Base-by-base conservation (phyloP, 2,888 invertebrate genomes). In the Troides aeacus region DNA sequence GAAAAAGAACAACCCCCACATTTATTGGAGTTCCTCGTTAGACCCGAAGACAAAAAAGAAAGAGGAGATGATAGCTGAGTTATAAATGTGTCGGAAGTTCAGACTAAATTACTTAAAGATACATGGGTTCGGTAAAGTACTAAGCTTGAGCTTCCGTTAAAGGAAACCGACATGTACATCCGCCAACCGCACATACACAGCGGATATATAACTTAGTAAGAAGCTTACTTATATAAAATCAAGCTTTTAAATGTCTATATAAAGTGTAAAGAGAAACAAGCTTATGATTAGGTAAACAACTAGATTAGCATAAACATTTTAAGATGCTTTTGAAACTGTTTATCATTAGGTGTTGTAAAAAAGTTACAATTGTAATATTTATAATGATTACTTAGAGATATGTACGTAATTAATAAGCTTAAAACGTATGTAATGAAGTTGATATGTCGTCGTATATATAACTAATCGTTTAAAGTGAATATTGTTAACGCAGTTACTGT, bases 211-310 rank as follows among this genome's bases (percentile, higher is more conserved):
- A 15, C 46, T 46, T 12, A 42, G 42, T 42, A 46, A 46, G 46
- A 46, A 15, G 46, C 21, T 46, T 46, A 46, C 46, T 46, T 46
- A 46, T 46, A 46, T 42, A 53, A 18, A 50, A 65, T 8, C 4
- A 58, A 39, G 15, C 23, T 61, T 56, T 46, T 61, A 46, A 62
- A 65, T 65, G 30, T 61, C 61, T 64, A 61, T 64, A 10, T 69
- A 64, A 30, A 36, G 72, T 46, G n/a, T 58, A 70, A 79, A 77
- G 76, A 70, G 46, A 70, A 77, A 78, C 74, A 78, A 70, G 81
- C 80, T 82, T 81, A 79, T 81, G 78, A 80, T 74, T 82, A 81
- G 77, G 72, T 70, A 58, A 71, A 66, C 30, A 30, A 30, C 5
- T 73, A 75, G 57, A 62, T 62, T 62, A 59, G 39, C 24, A 24